phyloP scores from a whole-genome alignment of 2,888 invertebrate species.

The Drosophila demipolita region DNA sequence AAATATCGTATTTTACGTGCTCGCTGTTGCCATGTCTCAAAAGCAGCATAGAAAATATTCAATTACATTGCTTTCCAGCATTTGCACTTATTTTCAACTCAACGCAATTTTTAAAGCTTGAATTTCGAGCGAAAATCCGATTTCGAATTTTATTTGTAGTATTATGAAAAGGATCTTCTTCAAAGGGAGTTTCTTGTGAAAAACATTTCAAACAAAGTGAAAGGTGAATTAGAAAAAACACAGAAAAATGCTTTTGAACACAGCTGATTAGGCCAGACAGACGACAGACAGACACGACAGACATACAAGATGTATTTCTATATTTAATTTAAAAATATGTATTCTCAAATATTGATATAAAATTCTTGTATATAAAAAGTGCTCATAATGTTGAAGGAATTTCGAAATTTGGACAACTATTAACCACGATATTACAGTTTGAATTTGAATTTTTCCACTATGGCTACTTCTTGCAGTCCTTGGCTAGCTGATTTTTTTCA shows the following conservation, averaged over 20 bases:
- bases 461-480: too few relatives aligned
- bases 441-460: too few relatives aligned
- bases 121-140: not conserved
- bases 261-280: not conserved
- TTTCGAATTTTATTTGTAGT: not conserved
- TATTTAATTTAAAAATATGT: too few relatives aligned
- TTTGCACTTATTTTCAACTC: not conserved
- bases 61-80: constrained; percentile 6
- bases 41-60: constrained; percentile 15
- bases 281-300: not conserved
- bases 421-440: too few relatives aligned
- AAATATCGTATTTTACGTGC: not conserved
- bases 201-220: not conserved
- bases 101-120: not conserved
- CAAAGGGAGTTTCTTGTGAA: not conserved
- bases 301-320: too few relatives aligned
- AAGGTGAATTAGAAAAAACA: not conserved
- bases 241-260: not conserved
- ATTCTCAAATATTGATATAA: too few relatives aligned
- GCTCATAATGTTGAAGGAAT: too few relatives aligned
- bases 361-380: too few relatives aligned
- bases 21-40: not conserved
- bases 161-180: not conserved
- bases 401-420: too few relatives aligned
- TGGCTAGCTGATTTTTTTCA: too few relatives aligned